phyloP scores from a whole-genome alignment of 2,113 vertebrate genomes.

The Cynocephalus volans region DNA sequence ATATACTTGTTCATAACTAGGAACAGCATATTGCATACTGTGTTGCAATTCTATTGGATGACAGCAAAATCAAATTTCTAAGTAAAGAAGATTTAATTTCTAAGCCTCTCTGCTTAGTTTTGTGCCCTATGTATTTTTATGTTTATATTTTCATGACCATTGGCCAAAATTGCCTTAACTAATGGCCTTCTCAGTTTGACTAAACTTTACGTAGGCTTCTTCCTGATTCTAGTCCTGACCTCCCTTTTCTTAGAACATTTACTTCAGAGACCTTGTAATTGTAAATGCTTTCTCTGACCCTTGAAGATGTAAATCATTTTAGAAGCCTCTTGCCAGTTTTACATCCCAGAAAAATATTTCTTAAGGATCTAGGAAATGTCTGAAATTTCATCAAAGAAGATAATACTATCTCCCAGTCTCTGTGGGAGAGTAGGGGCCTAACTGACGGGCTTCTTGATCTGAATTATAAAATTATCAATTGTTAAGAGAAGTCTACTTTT shows the following conservation, averaged over 20 bases:
- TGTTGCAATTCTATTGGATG: background rate
- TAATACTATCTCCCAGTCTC: background rate
- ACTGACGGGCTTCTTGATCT: background rate
- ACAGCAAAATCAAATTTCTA: slow-evolving; percentile 1
- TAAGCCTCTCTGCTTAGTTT: slow-evolving; percentile 25
- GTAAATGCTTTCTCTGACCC: background rate
- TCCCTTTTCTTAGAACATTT: slow-evolving; percentile 36
- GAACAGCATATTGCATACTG: background rate
- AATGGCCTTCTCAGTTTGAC: background rate
- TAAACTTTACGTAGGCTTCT: background rate
- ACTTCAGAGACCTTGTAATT: slow-evolving; percentile 38
- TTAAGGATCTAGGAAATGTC: slow-evolving; percentile 1
- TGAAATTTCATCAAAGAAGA: background rate
- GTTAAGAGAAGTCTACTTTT: background rate
- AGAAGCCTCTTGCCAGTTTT: background rate
- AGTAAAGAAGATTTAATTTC: background rate
- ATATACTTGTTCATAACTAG: background rate
- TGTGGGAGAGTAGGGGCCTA: background rate
- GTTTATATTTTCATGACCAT: background rate
- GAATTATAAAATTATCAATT: background rate
- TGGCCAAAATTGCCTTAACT: background rate
- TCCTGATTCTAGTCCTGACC: background rate
- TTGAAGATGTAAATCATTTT: background rate
- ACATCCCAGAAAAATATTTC: background rate
- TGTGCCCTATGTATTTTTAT: background rate